phyloP scores from a whole-genome alignment of 2,797 vertebrate genomes.

The Fistularia commersonii region DNA sequence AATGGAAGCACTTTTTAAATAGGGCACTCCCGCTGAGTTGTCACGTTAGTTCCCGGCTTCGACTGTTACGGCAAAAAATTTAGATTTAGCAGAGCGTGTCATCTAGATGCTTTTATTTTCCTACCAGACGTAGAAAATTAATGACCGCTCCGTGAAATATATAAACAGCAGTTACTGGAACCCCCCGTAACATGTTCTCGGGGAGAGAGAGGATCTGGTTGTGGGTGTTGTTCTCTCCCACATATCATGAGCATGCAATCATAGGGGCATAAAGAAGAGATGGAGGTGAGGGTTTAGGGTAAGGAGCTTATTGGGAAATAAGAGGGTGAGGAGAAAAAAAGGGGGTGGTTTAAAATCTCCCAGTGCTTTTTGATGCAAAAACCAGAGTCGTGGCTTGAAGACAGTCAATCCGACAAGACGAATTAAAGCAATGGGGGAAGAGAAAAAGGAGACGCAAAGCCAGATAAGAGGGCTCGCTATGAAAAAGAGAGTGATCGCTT shows the following conservation, averaged over 20 bases:
- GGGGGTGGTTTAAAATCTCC: slow-evolving; percentile 36
- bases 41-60: slow-evolving; percentile 34
- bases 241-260: slow-evolving; percentile 15
- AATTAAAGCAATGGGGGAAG: slow-evolving; percentile 53
- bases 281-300: slow-evolving; percentile 47
- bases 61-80: slow-evolving; percentile 27
- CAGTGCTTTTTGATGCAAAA: slow-evolving; percentile 62
- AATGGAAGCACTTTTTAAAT: slow-evolving; percentile 34
- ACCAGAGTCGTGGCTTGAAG: slow-evolving; percentile 56
- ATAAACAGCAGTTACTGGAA: slow-evolving; percentile 6
- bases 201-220: slow-evolving; percentile 1
- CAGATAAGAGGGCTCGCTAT: slow-evolving; percentile 52
- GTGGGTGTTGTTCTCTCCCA: neutral
- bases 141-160: slow-evolving; percentile 21
- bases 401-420: slow-evolving; percentile 62
- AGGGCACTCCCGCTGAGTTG: slow-evolving; percentile 61
- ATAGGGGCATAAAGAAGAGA: slow-evolving; percentile 28
- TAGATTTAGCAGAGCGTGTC: slow-evolving; percentile 31
- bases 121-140: slow-evolving; percentile 42
- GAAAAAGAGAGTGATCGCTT: slow-evolving; percentile 41
- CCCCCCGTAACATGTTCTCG: slow-evolving; percentile 2
- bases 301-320: slow-evolving; percentile 65
- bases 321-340: slow-evolving; percentile 23
- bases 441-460: slow-evolving; percentile 42
- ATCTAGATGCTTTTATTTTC: slow-evolving; percentile 33